These are phyloP conservation scores for Piscicola geometra DNA, from an alignment of 2,888 invertebrate genomes.

Conservation along the genomic window DNA sequence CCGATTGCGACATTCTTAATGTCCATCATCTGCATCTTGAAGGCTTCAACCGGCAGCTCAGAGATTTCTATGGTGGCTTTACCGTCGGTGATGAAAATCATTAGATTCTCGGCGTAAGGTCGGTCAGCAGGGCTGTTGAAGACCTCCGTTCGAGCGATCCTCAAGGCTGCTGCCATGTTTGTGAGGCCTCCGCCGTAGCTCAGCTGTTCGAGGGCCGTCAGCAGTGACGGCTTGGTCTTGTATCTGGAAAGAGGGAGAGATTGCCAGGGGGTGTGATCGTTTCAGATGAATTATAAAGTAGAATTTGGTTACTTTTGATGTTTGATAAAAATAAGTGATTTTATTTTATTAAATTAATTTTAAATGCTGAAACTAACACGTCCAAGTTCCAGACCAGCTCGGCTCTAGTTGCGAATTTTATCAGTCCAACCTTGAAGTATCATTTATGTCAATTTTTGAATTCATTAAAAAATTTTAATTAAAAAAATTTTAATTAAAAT, in stretches of 20 bases:
- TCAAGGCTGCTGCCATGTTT: slow-evolving; percentile 25
- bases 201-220: not conserved
- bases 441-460: too few relatives aligned
- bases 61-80: not conserved
- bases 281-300: too few relatives aligned
- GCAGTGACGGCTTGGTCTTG: not conserved
- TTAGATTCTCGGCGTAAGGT: slow-evolving; percentile 8
- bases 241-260: too few relatives aligned
- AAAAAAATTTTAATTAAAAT: too few relatives aligned
- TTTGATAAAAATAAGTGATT: too few relatives aligned
- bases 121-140: slow-evolving; percentile 19
- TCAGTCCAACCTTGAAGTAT: not conserved
- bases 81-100: slow-evolving; percentile 22
- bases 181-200: slow-evolving; percentile 4
- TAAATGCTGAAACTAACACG: not conserved
- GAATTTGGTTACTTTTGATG: too few relatives aligned
- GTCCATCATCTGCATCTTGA: not conserved
- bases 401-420: slow-evolving; percentile 13
- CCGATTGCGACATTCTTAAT: slow-evolving; percentile 6
- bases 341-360: too few relatives aligned
- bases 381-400: slow-evolving; percentile 14
- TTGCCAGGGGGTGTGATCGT: too few relatives aligned
- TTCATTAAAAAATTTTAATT: too few relatives aligned
- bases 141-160: slow-evolving; percentile 14
- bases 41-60: slow-evolving; percentile 6